These are phyloP conservation scores for Hyles euphorbiae DNA, from an alignment of 1,140 invertebrate species.

Conservation along the genomic window DNA sequence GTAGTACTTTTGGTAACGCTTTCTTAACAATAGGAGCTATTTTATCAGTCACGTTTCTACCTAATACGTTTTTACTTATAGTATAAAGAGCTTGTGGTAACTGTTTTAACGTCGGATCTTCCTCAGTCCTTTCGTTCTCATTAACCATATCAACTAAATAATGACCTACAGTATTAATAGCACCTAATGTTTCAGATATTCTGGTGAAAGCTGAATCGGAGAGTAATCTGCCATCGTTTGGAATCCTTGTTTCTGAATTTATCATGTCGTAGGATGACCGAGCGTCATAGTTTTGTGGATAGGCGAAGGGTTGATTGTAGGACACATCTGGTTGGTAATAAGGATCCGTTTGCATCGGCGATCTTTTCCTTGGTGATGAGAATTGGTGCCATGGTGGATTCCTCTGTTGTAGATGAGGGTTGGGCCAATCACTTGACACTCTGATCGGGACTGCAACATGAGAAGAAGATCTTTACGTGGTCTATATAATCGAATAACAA, in stretches of 20 bases:
- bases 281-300: constrained; percentile 41
- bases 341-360: constrained; percentile 27
- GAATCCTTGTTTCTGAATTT: constrained; percentile 36
- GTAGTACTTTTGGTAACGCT: constrained; percentile 75
- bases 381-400: constrained; percentile 60
- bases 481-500: not conserved
- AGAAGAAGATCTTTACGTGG: constrained; percentile 1
- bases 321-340: not conserved
- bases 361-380: constrained; percentile 56
- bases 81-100: constrained; percentile 84
- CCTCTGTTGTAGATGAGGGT: constrained; percentile 41
- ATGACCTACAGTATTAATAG: constrained; percentile 87
- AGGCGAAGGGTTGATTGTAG: constrained; percentile 26
- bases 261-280: constrained; percentile 42
- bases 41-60: constrained; percentile 86
- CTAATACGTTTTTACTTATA: constrained; percentile 87
- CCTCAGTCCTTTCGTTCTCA: constrained; percentile 59
- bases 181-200: constrained; percentile 83
- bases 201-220: constrained; percentile 78
- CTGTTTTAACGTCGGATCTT: constrained; percentile 57
- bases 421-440: constrained; percentile 38
- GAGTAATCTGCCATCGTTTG: constrained; percentile 68
- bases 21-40: constrained; percentile 84
- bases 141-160: constrained; percentile 88
- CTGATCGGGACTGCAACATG: constrained; percentile 11